Evolutionary conservation across 2,113 vertebrate genomes (phyloP).

Genomic region (Oncorhynchus kisutch): DNA sequence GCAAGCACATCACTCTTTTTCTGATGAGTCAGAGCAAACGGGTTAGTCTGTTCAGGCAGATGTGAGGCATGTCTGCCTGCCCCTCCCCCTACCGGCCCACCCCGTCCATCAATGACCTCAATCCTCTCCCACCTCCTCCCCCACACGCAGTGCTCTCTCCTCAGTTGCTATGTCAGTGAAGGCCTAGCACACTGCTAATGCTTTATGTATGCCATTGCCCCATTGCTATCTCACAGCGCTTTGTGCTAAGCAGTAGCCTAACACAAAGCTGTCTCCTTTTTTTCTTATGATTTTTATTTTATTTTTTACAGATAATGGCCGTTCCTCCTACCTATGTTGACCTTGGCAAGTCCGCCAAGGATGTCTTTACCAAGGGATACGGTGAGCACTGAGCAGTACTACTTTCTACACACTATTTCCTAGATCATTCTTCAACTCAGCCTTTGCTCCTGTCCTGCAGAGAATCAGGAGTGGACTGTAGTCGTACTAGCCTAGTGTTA

Average conservation of each 20-base stretch:
- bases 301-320: slow-evolving; percentile 83
- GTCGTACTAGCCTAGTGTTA: no score
- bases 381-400: slow-evolving; percentile 71
- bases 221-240: slow-evolving; percentile 1
- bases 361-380: slow-evolving; percentile 96
- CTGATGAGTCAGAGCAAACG: slow-evolving; percentile 1
- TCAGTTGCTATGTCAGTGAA: no score
- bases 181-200: slow-evolving; percentile 19
- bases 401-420: neutral
- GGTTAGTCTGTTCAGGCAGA: neutral
- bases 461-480: no score
- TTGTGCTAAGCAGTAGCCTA: neutral
- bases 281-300: no score
- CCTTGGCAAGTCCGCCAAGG: slow-evolving; percentile 92
- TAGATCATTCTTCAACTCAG: neutral
- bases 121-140: neutral
- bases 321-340: slow-evolving; percentile 91
- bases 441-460: neutral
- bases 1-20: neutral
- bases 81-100: neutral
- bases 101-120: slow-evolving; percentile 18
- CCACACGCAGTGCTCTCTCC: neutral
- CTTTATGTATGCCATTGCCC: neutral
- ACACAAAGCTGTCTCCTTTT: neutral
- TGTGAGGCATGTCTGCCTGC: neutral